phyloP scores from a whole-genome alignment of 2,113 vertebrate species.

The Grantiella picta region DNA sequence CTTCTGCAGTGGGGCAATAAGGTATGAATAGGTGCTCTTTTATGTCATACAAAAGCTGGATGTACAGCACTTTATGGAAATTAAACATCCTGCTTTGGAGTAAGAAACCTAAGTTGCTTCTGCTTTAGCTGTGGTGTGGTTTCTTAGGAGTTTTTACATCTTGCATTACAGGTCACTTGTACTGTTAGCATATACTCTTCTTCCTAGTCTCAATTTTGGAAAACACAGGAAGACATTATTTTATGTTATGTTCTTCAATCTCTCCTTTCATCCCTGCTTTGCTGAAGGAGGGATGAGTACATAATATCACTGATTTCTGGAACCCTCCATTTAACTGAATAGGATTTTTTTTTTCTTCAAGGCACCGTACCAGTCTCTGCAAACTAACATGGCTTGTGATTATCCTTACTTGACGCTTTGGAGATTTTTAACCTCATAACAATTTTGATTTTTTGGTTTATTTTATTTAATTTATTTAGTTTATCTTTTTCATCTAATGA shows the following conservation, averaged over 20 bases:
- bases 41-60: not conserved
- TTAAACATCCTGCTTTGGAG: not conserved
- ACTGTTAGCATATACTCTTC: not conserved
- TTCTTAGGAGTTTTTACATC: not conserved
- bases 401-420: not conserved
- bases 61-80: not conserved
- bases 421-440: not conserved
- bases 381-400: not conserved
- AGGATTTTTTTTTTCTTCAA: not conserved
- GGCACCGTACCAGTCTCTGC: rapidly evolving
- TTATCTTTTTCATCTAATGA: not conserved
- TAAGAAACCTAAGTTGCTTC: not conserved
- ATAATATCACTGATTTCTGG: not conserved
- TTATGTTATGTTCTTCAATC: not conserved
- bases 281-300: not conserved
- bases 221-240: not conserved
- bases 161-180: not conserved
- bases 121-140: not conserved
- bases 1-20: not conserved
- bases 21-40: not conserved
- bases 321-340: not conserved
- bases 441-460: not conserved
- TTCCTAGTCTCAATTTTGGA: not conserved
- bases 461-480: not conserved
- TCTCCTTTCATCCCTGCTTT: not conserved